Conservation (phyloP, 2,797 vertebrate species). For the Amblyraja radiata region DNA sequence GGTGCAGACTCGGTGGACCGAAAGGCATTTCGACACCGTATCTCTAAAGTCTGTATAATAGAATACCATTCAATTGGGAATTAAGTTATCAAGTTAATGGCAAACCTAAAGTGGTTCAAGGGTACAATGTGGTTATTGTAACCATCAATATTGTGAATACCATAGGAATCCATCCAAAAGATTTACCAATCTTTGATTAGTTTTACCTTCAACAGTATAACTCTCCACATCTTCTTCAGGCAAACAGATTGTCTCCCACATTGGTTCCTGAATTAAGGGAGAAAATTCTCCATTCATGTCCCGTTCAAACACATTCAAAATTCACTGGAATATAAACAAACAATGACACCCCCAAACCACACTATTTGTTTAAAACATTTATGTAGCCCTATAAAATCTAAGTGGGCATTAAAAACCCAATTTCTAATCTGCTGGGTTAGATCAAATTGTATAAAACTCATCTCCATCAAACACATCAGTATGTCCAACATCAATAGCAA, state of each 20-base stretch:
- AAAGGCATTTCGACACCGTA: no score
- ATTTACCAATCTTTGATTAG: not conserved
- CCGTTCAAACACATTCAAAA: not conserved
- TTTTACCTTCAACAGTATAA: slow-evolving; percentile 77
- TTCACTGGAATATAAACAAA: not conserved
- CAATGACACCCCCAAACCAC: not conserved
- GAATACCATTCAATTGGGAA: not conserved
- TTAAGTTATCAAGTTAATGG: not conserved
- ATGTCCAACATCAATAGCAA: not conserved
- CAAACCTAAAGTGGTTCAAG: no score
- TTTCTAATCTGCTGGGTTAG: not conserved
- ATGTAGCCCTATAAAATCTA: not conserved
- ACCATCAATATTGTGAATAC: not conserved
- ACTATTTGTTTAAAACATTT: not conserved
- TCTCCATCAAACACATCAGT: no score
- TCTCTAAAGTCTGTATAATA: no score
- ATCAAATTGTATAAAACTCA: not conserved
- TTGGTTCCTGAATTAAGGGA: slow-evolving; percentile 58
- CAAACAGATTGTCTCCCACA: slow-evolving; percentile 84
- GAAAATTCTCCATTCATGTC: not conserved
- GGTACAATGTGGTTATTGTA: not conserved
- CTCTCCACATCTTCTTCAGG: slow-evolving; percentile 70
- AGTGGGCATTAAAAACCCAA: not conserved
- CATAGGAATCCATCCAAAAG: not conserved
- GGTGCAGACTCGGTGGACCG: no score